Conservation (phyloP, 1,140 invertebrate genomes). For the Cotesia vestalis region DNA sequence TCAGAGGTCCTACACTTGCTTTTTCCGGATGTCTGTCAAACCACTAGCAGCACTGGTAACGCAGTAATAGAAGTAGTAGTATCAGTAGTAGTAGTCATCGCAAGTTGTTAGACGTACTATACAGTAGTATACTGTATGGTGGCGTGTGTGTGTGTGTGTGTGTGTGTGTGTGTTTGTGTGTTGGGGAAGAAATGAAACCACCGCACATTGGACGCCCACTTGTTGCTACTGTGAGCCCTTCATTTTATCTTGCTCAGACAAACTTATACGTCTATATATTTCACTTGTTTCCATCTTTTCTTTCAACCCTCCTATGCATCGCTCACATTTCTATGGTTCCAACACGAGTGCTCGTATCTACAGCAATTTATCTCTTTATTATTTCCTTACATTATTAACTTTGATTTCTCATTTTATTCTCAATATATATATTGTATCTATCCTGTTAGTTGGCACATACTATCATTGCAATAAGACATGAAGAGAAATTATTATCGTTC, state of each 20-base stretch:
- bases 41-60: conserved; percentile 16
- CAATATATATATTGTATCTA: background rate
- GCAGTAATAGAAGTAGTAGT: background rate
- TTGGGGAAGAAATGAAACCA: conserved; percentile 30
- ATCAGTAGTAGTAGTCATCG: conserved; percentile 17
- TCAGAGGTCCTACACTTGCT: conserved; percentile 47
- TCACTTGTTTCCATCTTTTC: conserved; percentile 6
- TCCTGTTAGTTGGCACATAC: background rate
- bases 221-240: conserved; percentile 49
- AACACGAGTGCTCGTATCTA: conserved; percentile 4
- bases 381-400: conserved; percentile 27
- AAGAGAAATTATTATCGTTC: conserved; percentile 17
- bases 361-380: background rate
- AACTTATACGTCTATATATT: background rate
- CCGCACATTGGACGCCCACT: conserved; percentile 51
- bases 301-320: background rate
- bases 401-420: conserved; percentile 18
- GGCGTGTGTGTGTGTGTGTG: too few relatives aligned
- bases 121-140: too few relatives aligned
- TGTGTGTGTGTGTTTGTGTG: background rate
- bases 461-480: background rate
- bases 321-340: background rate
- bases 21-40: conserved; percentile 40
- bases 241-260: conserved; percentile 23
- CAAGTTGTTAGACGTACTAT: conserved; percentile 15